These are phyloP conservation scores for Ammodytes dubius DNA, from an alignment of 2,113 vertebrate species.

Conservation along the genomic window DNA sequence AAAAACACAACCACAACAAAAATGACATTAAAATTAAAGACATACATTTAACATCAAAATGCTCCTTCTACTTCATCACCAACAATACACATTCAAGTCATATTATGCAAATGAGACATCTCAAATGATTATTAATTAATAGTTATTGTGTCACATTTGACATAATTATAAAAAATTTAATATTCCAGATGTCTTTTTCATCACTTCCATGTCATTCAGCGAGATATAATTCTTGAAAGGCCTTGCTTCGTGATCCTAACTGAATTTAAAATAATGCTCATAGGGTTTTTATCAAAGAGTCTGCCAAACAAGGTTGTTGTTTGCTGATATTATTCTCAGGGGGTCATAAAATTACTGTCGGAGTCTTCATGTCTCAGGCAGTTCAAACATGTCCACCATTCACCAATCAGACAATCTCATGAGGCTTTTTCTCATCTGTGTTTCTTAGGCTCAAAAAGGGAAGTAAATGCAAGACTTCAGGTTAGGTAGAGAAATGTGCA, in stretches of 20 bases:
- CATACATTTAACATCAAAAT: background rate
- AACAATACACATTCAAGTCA: too few species aligned
- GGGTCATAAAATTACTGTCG: background rate
- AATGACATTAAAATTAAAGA: too few species aligned
- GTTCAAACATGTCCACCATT: background rate
- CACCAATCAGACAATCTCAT: background rate
- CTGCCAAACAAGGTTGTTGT: background rate
- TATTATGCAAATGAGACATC: too few species aligned
- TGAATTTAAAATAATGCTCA: background rate
- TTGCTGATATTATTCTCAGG: background rate
- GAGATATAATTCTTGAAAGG: background rate
- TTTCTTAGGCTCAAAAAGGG: background rate
- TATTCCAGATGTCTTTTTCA: background rate
- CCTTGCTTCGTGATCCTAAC: background rate
- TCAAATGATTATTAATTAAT: too few species aligned
- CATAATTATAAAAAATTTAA: background rate
- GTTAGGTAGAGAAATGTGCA: too few species aligned
- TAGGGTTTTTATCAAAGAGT: background rate
- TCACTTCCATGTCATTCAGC: background rate
- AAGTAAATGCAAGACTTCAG: background rate
- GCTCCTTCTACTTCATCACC: background rate
- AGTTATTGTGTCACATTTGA: background rate
- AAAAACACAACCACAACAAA: too few species aligned
- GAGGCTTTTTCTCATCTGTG: background rate
- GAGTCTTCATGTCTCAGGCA: conserved; percentile 3